Conservation (phyloP, 2,888 invertebrate species). For the Zootermopsis nevadensis region DNA sequence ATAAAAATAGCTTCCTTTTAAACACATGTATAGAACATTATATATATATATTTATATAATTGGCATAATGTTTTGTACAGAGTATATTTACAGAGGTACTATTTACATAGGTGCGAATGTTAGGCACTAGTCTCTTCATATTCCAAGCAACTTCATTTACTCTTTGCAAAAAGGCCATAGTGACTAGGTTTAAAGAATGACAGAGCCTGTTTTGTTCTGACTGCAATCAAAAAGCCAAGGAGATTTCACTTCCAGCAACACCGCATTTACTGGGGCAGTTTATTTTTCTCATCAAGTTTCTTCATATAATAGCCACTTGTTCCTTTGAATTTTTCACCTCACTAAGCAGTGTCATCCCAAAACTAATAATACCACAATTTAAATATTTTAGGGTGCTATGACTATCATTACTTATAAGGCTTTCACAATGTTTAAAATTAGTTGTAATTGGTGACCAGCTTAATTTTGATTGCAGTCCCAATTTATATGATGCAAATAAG, state of each 20-base stretch:
- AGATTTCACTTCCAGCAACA: constrained; percentile 14
- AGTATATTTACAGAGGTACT: constrained; percentile 28
- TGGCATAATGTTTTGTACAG: constrained; percentile 23
- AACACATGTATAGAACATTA: constrained; percentile 22
- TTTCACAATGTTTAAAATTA: neutral
- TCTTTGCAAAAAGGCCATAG: neutral
- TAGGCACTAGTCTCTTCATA: constrained; percentile 22
- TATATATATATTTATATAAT: constrained; percentile 17
- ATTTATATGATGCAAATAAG: no score
- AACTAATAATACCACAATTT: neutral
- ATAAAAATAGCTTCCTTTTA: constrained; percentile 17
- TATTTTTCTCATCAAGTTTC: neutral
- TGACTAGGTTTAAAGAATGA: constrained; percentile 21
- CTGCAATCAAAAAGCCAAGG: neutral
- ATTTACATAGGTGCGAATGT: constrained; percentile 30
- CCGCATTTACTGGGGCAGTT: constrained; percentile 17
- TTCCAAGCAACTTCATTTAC: neutral
- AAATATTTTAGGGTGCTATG: neutral
- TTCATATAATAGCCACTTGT: neutral
- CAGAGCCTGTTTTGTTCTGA: neutral
- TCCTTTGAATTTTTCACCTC: neutral
- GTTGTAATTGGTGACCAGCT: neutral
- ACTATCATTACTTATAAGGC: neutral
- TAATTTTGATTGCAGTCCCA: neutral
- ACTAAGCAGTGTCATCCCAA: neutral